phyloP scores from a whole-genome alignment of 2,888 invertebrate species.

The Adelognathus sp. region DNA sequence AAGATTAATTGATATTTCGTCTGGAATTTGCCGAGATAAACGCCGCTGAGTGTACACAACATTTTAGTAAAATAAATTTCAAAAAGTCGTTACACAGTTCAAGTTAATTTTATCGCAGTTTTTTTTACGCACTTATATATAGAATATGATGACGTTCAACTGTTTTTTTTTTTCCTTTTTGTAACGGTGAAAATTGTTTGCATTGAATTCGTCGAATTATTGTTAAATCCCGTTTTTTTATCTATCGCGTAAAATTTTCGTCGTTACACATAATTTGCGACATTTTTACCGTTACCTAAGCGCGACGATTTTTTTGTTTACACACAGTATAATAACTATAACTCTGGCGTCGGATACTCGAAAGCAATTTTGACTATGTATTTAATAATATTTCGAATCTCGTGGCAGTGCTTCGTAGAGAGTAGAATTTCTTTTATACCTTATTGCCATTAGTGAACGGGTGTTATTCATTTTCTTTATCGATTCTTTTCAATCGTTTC shows the following conservation, averaged over 20 bases:
- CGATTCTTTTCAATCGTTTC: constrained; percentile 38
- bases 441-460: constrained; percentile 72
- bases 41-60: not conserved
- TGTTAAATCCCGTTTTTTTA: not conserved
- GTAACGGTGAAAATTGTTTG: constrained; percentile 41
- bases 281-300: constrained; percentile 21
- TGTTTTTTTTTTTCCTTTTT: not conserved
- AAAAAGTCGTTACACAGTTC: not conserved
- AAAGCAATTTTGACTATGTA: constrained; percentile 72
- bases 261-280: constrained; percentile 18
- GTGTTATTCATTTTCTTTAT: constrained; percentile 17
- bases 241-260: constrained; percentile 8
- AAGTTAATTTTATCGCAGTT: not conserved
- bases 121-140: constrained; percentile 12
- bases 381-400: constrained; percentile 69
- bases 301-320: constrained; percentile 29
- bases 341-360: constrained; percentile 62
- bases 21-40: not conserved
- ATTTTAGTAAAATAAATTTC: not conserved
- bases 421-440: constrained; percentile 69
- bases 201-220: constrained; percentile 43
- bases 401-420: constrained; percentile 78
- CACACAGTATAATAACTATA: constrained; percentile 47
- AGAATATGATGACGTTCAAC: constrained; percentile 36
- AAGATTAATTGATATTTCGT: no score